These are phyloP conservation scores for Columbina picui DNA, from an alignment of 2,113 vertebrate genomes.

Conservation along the genomic window DNA sequence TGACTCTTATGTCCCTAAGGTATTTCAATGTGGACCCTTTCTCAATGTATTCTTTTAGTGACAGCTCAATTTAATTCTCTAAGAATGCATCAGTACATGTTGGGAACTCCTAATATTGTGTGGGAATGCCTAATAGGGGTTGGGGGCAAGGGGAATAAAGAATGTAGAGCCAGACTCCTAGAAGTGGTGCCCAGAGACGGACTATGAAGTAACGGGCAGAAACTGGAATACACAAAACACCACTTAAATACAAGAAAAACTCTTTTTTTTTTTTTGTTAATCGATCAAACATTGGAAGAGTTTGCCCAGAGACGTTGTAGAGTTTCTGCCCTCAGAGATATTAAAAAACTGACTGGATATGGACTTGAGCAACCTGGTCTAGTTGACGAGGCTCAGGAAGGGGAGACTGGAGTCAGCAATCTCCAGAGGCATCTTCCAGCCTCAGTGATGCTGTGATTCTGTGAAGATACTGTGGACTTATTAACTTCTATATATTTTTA, in stretches of 20 bases:
- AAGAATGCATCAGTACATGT: background rate
- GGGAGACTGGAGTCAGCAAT: accelerated
- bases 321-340: background rate
- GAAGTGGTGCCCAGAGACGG: background rate
- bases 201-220: accelerated
- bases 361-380: background rate
- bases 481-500: background rate
- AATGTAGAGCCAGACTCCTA: background rate
- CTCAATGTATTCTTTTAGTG: background rate
- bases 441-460: background rate
- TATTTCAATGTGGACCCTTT: background rate
- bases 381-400: background rate
- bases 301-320: background rate
- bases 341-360: background rate
- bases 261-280: background rate
- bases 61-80: background rate
- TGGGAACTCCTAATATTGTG: background rate
- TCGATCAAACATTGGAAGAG: background rate
- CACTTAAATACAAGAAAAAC: background rate
- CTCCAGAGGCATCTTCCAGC: background rate
- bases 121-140: background rate
- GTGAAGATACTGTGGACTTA: background rate
- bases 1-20: background rate
- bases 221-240: background rate
- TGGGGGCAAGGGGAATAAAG: too few species aligned